A percentile compares a stretch with the other conserved stretches of the same genome.
Conservation (phyloP, 2,797 vertebrate genomes). For the Manis crassicaudata region DNA sequence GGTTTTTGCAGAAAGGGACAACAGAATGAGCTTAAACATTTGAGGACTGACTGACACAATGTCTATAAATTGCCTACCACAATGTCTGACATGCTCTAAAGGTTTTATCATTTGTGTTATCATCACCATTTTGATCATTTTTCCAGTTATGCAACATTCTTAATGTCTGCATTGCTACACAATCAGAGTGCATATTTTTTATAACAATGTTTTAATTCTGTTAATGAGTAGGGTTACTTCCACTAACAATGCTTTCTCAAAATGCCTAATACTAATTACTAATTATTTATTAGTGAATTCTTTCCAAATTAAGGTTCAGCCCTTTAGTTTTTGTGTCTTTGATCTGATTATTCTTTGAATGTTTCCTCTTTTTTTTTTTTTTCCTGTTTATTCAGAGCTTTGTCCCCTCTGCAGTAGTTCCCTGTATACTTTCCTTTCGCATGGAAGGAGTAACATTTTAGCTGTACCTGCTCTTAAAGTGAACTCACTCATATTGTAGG, state of each 20-base stretch:
- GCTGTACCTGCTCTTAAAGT: background rate
- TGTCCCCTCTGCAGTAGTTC: background rate
- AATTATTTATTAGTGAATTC: background rate
- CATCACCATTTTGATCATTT: background rate
- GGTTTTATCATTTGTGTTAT: background rate
- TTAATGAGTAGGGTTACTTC: background rate
- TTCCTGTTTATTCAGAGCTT: no score
- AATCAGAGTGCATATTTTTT: slow-evolving; percentile 1
- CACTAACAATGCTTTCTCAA: slow-evolving; percentile 14
- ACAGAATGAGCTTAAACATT: background rate
- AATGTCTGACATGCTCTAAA: background rate
- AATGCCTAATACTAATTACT: background rate
- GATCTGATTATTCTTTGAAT: background rate
- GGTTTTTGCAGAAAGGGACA: background rate
- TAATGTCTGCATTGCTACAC: background rate
- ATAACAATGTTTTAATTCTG: background rate
- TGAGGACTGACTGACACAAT: background rate
- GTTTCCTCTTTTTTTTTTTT: background rate
- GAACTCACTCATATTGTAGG: background rate
- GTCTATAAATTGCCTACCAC: background rate
- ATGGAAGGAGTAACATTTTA: background rate
- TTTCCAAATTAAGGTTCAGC: background rate
- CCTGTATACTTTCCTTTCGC: background rate
- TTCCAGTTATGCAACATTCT: background rate
- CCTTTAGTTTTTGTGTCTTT: background rate